These are phyloP conservation scores for Andrena marginata DNA, from an alignment of 2,888 invertebrate species.

Conservation along the genomic window DNA sequence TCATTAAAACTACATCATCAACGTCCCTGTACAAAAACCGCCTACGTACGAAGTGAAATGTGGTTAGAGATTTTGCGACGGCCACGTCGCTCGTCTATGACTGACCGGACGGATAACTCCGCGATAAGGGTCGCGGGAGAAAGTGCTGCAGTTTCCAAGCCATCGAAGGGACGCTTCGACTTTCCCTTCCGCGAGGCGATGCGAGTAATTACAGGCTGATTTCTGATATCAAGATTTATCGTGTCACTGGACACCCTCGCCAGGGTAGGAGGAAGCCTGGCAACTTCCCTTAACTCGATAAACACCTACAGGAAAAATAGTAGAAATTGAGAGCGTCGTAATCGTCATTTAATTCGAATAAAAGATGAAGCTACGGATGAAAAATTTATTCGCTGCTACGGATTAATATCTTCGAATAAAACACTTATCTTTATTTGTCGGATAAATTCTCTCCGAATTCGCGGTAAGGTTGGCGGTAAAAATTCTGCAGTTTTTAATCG, in stretches of 20 bases:
- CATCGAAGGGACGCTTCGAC: conserved; percentile 20
- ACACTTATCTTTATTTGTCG: too few relatives aligned
- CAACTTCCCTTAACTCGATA: background rate
- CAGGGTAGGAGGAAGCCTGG: background rate
- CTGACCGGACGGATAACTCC: conserved; percentile 40
- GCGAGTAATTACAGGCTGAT: conserved; percentile 12
- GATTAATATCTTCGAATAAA: too few relatives aligned
- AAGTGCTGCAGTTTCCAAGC: conserved; percentile 50
- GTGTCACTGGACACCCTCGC: background rate
- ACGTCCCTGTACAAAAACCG: conserved; percentile 59
- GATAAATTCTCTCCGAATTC: too few relatives aligned
- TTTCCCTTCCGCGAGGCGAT: conserved; percentile 12
- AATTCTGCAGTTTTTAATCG: background rate
- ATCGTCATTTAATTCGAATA: too few relatives aligned
- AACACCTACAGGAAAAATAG: background rate
- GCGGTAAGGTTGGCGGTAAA: too few relatives aligned
- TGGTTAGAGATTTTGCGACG: conserved; percentile 68
- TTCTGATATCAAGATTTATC: background rate
- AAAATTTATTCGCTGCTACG: background rate
- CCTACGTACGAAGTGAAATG: conserved; percentile 67
- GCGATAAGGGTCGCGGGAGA: conserved; percentile 45
- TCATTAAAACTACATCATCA: conserved; percentile 76
- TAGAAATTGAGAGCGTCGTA: too few relatives aligned
- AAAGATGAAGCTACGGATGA: too few relatives aligned
- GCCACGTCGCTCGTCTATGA: conserved; percentile 48